A percentile compares a stretch with the other conserved stretches of the same genome.
These are phyloP conservation scores for Hippocampus comes DNA, from an alignment of 2,113 vertebrate species.

Conservation along the genomic window DNA sequence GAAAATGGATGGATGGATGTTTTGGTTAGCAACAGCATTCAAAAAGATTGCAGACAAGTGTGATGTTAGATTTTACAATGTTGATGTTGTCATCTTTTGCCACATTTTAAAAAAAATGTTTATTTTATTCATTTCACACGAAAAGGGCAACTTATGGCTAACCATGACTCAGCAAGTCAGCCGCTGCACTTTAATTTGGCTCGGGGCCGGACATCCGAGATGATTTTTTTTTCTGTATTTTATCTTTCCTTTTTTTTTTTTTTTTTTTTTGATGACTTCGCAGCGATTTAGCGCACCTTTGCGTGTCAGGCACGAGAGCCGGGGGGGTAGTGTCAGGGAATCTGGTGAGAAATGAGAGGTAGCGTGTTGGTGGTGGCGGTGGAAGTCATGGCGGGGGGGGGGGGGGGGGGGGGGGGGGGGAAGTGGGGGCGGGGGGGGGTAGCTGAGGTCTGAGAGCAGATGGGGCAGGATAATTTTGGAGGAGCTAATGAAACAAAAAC, in stretches of 20 bases:
- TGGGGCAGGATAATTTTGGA: constrained; percentile 43
- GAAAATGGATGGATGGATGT: not conserved
- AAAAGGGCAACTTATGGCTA: constrained; percentile 11
- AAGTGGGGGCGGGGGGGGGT: not conserved
- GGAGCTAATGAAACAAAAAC: constrained; percentile 40
- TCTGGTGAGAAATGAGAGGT: constrained; percentile 9
- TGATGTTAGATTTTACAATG: not conserved
- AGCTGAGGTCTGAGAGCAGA: constrained; percentile 49
- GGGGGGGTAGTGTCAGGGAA: constrained; percentile 9
- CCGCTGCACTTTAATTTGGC: constrained; percentile 24
- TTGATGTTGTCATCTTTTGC: not conserved
- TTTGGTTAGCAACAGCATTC: not conserved
- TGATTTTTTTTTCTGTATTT: not conserved
- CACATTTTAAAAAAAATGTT: not conserved
- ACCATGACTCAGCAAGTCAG: constrained; percentile 17
- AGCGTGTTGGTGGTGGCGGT: constrained; percentile 15
- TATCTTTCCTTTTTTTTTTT: not conserved
- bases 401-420: not conserved
- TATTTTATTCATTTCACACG: not conserved
- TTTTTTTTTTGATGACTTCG: constrained; percentile 3
- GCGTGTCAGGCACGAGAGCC: constrained; percentile 27
- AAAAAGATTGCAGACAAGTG: not conserved
- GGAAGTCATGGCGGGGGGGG: not conserved
- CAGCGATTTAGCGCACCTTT: constrained; percentile 23
- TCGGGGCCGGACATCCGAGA: not conserved